Base-by-base conservation (phyloP, 2,113 vertebrate genomes). In the Myocastor coypus region DNA sequence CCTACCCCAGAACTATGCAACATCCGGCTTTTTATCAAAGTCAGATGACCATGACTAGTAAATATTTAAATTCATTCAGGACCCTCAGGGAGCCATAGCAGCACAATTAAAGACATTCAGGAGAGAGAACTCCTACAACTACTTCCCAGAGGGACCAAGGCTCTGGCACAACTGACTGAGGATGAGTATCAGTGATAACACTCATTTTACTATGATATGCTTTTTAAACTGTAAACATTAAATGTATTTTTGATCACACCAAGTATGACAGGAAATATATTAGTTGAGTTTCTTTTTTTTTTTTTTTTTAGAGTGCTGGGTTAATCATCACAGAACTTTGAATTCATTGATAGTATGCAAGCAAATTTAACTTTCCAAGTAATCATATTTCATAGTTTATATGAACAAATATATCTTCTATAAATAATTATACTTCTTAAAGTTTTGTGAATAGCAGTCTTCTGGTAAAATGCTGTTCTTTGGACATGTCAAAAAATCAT, bases 311-410 rank as follows among this genome's bases (percentile, higher is more conserved):
- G 14, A 52, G 34, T 46, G 14, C 17, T 10, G 6, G 7, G 26
- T 75, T 77, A 84, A 85, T 77, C 14, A 1, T 14, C 34, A 91
- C 1, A 42, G 57, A 13, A 1, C 37, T 84, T 26, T 55, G 19
- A 75, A 66, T 34, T 94, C 61, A 94, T n/a, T 80, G 73, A 19
- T 9, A 95, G 26, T 17, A 71, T 82, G 12, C 69, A 24, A 95
- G 83, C 8, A 82, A 68, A 91, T 37, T 66, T 88, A 55, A 87
- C 37, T 80, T 88, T 55, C 64, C 8, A 57, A 90, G 83, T 19
- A 64, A 77, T 69, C 8, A 5, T 82, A 63, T 55, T 78, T 93
- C n/a, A 81, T 7, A 86, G 71, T 81, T 91, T 40, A 46, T 81
- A 24, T 82, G 16, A 91, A 92, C 19, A 91, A 93, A 91, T 34